Conservation (phyloP, 2,113 vertebrate species). For the Tamias sibiricus region DNA sequence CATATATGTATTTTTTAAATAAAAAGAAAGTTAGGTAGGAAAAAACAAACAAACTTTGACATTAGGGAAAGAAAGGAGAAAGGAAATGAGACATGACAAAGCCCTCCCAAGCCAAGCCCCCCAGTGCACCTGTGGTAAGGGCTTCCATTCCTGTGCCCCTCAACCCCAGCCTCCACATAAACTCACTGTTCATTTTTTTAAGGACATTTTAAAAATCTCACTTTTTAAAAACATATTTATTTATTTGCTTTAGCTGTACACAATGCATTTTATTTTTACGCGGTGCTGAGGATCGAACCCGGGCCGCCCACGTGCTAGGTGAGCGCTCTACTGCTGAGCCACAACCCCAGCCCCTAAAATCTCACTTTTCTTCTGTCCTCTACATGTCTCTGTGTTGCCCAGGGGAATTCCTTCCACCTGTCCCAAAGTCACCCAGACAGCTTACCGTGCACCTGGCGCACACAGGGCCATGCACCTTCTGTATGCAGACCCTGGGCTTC, state of each 20-base stretch:
- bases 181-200: background rate
- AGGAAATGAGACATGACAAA: conserved; percentile 15
- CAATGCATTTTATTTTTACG: no score
- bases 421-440: background rate
- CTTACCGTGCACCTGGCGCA: background rate
- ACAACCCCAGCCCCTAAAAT: no score
- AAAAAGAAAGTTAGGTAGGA: conserved; percentile 21
- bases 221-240: no score
- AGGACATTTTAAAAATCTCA: background rate
- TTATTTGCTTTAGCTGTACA: no score
- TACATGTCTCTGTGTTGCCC: background rate
- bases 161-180: background rate
- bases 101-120: background rate
- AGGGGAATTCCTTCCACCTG: background rate
- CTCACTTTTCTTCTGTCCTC: background rate
- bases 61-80: background rate
- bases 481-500: background rate
- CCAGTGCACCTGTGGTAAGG: background rate
- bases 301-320: no score
- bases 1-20: no score
- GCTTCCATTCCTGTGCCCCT: background rate
- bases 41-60: background rate
- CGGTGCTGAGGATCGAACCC: no score
- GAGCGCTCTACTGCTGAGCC: no score
- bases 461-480: background rate